Conservation (phyloP, 2,113 vertebrate genomes). For the Trichechus manatus region DNA sequence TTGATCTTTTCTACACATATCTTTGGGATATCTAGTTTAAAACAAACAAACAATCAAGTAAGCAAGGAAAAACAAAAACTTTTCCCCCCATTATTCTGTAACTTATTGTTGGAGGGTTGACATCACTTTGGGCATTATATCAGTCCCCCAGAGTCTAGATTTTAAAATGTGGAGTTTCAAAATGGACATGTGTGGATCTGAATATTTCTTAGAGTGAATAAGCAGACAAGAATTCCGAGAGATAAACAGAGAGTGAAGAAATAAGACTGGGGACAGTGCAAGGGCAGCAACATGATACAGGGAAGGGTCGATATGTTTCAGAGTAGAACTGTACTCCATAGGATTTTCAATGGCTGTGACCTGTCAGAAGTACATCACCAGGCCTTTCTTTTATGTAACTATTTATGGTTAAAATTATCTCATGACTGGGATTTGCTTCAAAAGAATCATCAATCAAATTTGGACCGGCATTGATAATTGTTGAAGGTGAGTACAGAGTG, state of each 20-base stretch:
- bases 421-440: background rate
- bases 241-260: background rate
- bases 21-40: background rate
- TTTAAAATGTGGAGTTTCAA: background rate
- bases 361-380: background rate
- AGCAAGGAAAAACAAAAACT: background rate
- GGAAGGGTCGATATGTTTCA: background rate
- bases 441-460: background rate
- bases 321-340: no score
- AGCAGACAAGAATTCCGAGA: background rate
- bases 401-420: background rate
- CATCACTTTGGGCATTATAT: background rate
- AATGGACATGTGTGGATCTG: background rate
- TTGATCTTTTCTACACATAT: slow-evolving; percentile 19
- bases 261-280: background rate
- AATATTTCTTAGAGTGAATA: background rate
- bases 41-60: background rate
- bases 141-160: background rate
- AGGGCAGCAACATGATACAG: background rate
- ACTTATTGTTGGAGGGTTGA: background rate
- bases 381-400: background rate
- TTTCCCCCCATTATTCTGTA: background rate
- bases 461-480: background rate
- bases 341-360: no score
- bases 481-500: background rate